Evolutionary conservation across 2,888 invertebrate genomes (phyloP), one percentile per base, ranked within the genome.

Genomic region (Lasius fuliginosus): DNA sequence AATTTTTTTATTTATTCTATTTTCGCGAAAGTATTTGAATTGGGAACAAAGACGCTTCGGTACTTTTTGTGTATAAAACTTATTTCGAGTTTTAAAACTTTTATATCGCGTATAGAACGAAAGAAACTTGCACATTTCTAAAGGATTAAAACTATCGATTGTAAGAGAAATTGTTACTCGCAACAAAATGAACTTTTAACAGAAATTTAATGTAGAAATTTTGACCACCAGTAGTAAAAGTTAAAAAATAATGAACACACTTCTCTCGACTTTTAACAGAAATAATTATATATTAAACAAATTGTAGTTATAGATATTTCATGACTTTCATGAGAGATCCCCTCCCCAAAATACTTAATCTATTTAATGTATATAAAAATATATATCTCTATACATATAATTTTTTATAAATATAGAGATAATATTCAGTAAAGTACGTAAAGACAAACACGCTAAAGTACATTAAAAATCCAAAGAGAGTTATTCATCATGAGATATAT

Each of bases 221-320:
- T n/a, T n/a, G n/a, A n/a, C n/a, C n/a, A n/a, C n/a, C n/a, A n/a
- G n/a, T n/a, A n/a, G n/a, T n/a, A n/a, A n/a, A n/a, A n/a, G n/a
- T n/a, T n/a, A n/a, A n/a, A n/a, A n/a, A n/a, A n/a, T n/a, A n/a
- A n/a, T n/a, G n/a, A n/a, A n/a, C n/a, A n/a, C n/a, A n/a, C n/a
- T n/a, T n/a, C n/a, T n/a, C n/a, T n/a, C n/a, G n/a, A 62, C 8
- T 36, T 40, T 65, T 27, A 42, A 15, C 9, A 53, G 12, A 42
- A 74, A 30, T 73, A 53, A 53, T 53, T 53, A 53, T 4, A 40
- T 56, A 73, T 71, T 40, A 42, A 40, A 58, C 3, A 40, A 73
- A 30, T 74, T 33, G 9, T 4, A 62, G 4, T 33, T 5, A 5
- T 3, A 12, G 0, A 60, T 27, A 5, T 36, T 36, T 1, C 23